Base-by-base conservation (phyloP, 2,797 vertebrate genomes). In the Gymnopithys bicolor region DNA sequence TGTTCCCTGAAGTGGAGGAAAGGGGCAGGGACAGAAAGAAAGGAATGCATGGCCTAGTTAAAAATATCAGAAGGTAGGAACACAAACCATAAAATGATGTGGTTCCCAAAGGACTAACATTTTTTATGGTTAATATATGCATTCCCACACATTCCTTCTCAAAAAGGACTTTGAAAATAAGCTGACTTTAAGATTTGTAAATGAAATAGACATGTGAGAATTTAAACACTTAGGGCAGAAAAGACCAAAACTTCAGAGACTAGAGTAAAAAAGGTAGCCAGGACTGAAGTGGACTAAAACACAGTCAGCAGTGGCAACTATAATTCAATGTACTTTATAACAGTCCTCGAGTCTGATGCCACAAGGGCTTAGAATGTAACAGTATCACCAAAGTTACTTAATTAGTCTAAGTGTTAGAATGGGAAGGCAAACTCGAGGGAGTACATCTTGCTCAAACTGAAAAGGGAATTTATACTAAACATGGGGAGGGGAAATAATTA, bases 101-200 rank as follows among this genome's bases (percentile, higher is more conserved):
- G 18, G 41, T 33, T 91, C 84, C 80, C 81, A 51, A 70, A 80
- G 46, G 60, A 85, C 69, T 63, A 58, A 81, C 56, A 39, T 77
- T 79, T 87, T 86, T 87, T 76, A 79, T 77, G 43, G 58, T 60
- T 87, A 94, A 84, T 64, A 78, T 19, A 94, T 55, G 81, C 41
- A 87, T 79, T 84, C 80, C 67, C 70, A 81, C 91, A 95, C 74
- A 86, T 71, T 63, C 39, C 70, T 80, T 63, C 63, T 92, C 83
- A 90, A 75, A 92, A 92, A 73, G 22, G 33, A 78, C 62, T 92
- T 69, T 28, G 71, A 89, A 94, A 96, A 77, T 78, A 91, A 95
- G 70, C 70, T 76, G 6, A 79, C 85, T 92, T 90, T 67, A 77
- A 90, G 77, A 94, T 79, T 41, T 80, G 53, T 52, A 83, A 93